phyloP scores from a whole-genome alignment of 2,888 invertebrate species.

The Noctua comes region DNA sequence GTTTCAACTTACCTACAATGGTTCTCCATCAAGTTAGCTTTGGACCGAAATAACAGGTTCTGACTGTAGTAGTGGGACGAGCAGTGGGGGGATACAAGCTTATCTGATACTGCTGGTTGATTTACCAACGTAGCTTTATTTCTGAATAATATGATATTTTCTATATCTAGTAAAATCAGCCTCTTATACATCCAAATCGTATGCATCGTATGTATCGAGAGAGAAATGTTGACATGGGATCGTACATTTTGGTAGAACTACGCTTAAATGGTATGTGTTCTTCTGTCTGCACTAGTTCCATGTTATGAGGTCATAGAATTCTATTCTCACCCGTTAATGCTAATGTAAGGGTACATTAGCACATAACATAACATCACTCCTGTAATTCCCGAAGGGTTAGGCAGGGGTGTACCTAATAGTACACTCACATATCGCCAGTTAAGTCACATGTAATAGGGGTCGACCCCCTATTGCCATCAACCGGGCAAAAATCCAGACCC shows the following conservation, averaged over 20 bases:
- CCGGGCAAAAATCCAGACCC: no score
- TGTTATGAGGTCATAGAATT: neutral
- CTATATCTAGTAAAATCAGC: neutral
- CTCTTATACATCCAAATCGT: neutral
- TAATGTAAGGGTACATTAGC: neutral
- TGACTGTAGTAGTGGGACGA: neutral
- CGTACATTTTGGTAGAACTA: neutral
- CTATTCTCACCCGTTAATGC: no score
- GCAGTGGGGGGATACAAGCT: neutral
- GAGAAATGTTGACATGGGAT: neutral
- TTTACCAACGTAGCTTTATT: neutral
- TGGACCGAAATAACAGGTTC: conserved; percentile 2
- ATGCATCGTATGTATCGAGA: no score
- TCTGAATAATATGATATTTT: neutral
- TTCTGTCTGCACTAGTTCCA: neutral
- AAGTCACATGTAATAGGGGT: no score
- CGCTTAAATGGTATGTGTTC: neutral
- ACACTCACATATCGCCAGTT: no score
- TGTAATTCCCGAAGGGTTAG: no score
- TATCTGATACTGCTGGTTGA: neutral
- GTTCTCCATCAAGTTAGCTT: neutral
- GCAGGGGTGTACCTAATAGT: no score
- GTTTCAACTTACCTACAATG: neutral
- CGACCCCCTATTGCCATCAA: no score
- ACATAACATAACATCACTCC: no score